Base-by-base conservation (phyloP, 2,888 invertebrate species). In the Brenthis daphne region DNA sequence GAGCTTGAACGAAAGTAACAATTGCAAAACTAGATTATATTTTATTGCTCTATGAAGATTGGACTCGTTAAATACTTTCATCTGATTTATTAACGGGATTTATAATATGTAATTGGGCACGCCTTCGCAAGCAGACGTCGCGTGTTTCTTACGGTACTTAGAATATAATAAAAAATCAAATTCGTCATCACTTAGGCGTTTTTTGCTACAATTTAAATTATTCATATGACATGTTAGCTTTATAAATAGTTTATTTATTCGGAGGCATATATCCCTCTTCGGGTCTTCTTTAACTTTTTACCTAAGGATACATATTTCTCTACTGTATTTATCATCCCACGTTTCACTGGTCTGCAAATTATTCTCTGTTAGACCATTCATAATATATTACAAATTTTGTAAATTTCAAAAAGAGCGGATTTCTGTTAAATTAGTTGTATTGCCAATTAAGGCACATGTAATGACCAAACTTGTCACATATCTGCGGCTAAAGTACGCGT, bases 391-490 rank as follows among this genome's bases (percentile, higher is more conserved):
- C 16, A 54, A 51, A 37, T 11, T 16, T 61, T 43, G 48, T 5
- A 54, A 65, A 43, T 65, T 68, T 64, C 43, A 56, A 57, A 57
- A n/a, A 37, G 50, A 57, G 60, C 70, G 63, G 65, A 65, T 58
- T 64, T 57, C 55, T 20, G 50, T 50, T 50, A 29, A 11, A 16
- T 67, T 57, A 70, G 56, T 76, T 68, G 85, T 85, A 73, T 86
- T 79, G 71, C 90, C 87, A 84, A 82, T 76, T 89, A 79, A 75
- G 86, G 80, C 72, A 75, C 75, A 78, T 78, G 76, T 83, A 87
- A 87, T 85, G 82, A 78, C 84, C 83, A 80, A 84, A 84, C 82
- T 78, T 77, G 79, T 82, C 81, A 76, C 81, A 65, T 66, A 68
- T 70, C 67, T 63, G 73, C 63, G 64, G 68, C 57, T 56, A 67